Base-by-base conservation (phyloP, 2,888 invertebrate genomes). In the Petrolisthes cinctipes region DNA sequence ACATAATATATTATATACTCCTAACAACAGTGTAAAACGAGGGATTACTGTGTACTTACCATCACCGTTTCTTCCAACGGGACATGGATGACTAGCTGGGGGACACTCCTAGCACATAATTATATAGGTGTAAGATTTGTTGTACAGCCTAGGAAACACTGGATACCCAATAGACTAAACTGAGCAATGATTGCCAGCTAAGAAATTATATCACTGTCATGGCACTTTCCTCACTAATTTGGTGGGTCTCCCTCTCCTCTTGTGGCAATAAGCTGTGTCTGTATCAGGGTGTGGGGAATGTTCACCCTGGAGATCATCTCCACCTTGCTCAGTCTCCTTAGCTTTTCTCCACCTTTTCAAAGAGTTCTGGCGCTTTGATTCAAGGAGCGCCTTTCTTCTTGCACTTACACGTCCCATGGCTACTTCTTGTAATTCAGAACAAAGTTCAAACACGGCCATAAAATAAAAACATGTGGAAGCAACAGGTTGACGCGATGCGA, bases 271-370 rank as follows among this genome's bases (percentile, higher is more conserved):
- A 81, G n/a, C 81, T 61, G 68, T 82, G 68, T 37, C 51, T 61
- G 20, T 37, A n/a, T 20, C 51, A 37, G 20, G n/a, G n/a, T n/a
- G 57, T 53, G 9, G 54, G 5, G 79, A n/a, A n/a, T 53, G 54
- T 54, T 17, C 14, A 37, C 37, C 37, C 37, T 37, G 37, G 37
- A 2, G 37, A 37, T 37, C 37, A 37, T 37, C 37, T n/a, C 37
- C 37, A 37, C 0, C 37, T 37, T 37, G 37, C 37, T 37, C 37
- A 37, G 37, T 54, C 78, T 20, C 57, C 20, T 17, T n/a, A 6
- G 56, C 20, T 80, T 5, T 80, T 57, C 66, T 66, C 81, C 66
- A 61, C 37, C 81, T 81, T 81, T 81, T 81, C 81, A 61, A 14
- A 7, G 37, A 6, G 11, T 66, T 81, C 66, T 66, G 81, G 9